Evolutionary conservation across 2,888 invertebrate species (phyloP).

Genomic region (Antitype chi): DNA sequence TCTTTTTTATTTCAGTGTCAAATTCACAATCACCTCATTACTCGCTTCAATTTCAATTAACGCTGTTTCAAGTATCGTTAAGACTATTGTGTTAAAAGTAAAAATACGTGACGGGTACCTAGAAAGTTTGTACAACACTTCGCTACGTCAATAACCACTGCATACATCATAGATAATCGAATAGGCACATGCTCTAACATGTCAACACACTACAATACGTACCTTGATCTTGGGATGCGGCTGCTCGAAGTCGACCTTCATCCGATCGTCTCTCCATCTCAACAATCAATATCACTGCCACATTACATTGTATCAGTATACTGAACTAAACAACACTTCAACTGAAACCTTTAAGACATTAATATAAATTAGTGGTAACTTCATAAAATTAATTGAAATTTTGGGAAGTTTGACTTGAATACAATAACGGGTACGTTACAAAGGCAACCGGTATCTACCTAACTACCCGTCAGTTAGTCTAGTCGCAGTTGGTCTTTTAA

Average conservation of each 20-base stretch:
- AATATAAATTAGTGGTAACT: constrained; percentile 56
- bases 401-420: constrained; percentile 45
- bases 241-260: constrained; percentile 81
- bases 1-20: background rate
- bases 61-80: constrained; percentile 8
- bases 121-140: background rate
- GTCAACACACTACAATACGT: constrained; percentile 56
- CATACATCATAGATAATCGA: background rate
- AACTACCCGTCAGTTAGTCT: constrained; percentile 25
- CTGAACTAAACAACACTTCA: constrained; percentile 51
- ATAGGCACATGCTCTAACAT: background rate
- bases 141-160: background rate
- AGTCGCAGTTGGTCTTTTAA: constrained; percentile 41
- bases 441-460: constrained; percentile 4
- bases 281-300: constrained; percentile 76
- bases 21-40: constrained; percentile 21
- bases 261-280: constrained; percentile 86
- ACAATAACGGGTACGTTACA: constrained; percentile 25
- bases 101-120: background rate
- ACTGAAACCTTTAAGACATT: constrained; percentile 37
- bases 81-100: no score
- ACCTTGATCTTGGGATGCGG: constrained; percentile 85
- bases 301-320: constrained; percentile 75
- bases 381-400: constrained; percentile 8
- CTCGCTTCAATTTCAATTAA: constrained; percentile 1